Evolutionary conservation across 2,113 vertebrate genomes (phyloP), one percentile per base, ranked within the genome.

Genomic region (Cyanocitta stelleri): DNA sequence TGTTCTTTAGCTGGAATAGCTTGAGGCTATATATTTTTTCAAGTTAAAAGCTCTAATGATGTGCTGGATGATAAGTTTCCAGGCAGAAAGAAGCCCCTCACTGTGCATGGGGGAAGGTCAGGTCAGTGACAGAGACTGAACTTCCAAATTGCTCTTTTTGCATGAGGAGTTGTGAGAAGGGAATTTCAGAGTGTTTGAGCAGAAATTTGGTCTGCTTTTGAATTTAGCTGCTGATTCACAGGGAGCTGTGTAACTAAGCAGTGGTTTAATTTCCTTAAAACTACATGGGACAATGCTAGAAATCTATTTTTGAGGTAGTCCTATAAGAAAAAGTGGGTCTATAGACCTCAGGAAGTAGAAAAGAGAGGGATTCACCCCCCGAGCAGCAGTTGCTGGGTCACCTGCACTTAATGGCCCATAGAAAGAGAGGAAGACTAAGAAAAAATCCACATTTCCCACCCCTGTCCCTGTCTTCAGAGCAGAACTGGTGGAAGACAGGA

Each of bases 21-120:
- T 92, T 48, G 18, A 90, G 82, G 90, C 84, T 58, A 27, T 94
- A 7, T 95, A 93, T 96, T 95, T 93, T 97, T 86, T 94, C 89
- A 83, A 90, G 90, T 96, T 91, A 90, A 95, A 97, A 95, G 91
- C 92, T 92, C 93, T 96, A 95, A 96, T 89, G 93, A 96, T 94
- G 93, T 89, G 83, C 82, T 85, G 86, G 87, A 93, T 96, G 87
- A 86, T 94, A 87, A 94, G 72, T 91, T 97, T 91, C 56, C 72
- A 75, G 62, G 86, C 87, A 87, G 89, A 95, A 83, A 96, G 72
- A 55, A 94, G 24, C 66, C 18, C 68, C 84, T 88, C 11, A 6
- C 80, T 82, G 69, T 71, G 87, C 54, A 7, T 43, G 64, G 85
- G 61, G 85, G 84, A 93, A 96, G 90, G 87, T 97, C 87, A 93